Evolutionary conservation across 2,888 invertebrate genomes (phyloP).

Genomic region (Rhorus exstirpatorius): DNA sequence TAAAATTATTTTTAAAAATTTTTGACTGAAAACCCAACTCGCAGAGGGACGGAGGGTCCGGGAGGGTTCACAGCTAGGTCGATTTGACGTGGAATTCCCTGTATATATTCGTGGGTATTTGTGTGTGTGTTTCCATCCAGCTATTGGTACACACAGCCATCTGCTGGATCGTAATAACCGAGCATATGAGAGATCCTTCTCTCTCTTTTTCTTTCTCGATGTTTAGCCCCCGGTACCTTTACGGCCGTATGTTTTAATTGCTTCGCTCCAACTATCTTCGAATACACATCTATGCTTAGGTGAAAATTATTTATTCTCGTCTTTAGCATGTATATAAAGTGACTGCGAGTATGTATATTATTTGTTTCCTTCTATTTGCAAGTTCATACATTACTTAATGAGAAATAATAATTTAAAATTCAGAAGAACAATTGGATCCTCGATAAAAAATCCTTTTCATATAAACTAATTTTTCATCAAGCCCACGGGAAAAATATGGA

Average conservation of each 20-base stretch:
- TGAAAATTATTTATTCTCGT: slow-evolving; percentile 23
- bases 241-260: slow-evolving; percentile 69
- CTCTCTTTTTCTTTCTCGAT: slow-evolving; percentile 30
- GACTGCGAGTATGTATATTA: not conserved
- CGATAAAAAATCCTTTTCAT: no score
- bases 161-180: slow-evolving; percentile 65
- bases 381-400: no score
- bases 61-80: no score
- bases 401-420: no score
- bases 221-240: slow-evolving; percentile 69
- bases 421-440: no score
- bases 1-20: no score
- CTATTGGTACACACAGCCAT: slow-evolving; percentile 17
- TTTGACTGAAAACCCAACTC: no score
- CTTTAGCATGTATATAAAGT: not conserved
- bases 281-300: slow-evolving; percentile 43
- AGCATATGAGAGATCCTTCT: slow-evolving; percentile 47
- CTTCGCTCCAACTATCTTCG: slow-evolving; percentile 66
- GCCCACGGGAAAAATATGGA: no score
- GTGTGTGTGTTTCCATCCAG: not conserved
- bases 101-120: no score
- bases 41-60: no score
- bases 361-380: no score
- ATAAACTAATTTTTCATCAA: no score
- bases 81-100: not conserved